Evolutionary conservation across 30 jellyfish, hydroid and myxozoan genomes (phyloP), one percentile per base, ranked within the genome.

Genomic region (Mastigias papua): DNA sequence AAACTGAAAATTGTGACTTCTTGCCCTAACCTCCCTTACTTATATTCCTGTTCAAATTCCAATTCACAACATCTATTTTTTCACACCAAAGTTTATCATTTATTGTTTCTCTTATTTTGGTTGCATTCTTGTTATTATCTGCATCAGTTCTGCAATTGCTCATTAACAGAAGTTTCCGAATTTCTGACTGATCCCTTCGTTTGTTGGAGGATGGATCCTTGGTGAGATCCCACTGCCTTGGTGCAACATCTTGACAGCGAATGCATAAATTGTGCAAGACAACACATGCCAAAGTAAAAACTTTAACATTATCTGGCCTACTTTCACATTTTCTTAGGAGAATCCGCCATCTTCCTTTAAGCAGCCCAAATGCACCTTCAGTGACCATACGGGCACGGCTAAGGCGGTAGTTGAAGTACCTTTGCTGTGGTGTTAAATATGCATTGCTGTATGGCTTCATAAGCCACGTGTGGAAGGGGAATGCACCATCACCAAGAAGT

Each of bases 391-490:
- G 85, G 64, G 95, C 95, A 31, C 76, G 83, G 77, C 95, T 73
- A 20, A 63, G 95, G 73, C 95, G 80, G 83, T 63, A 73, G 85
- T 86, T 86, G 84, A 86, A 86, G 85, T 86, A 86, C 76, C 86
- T 31, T 57, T 84, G 82, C 62, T 69, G 73, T 16, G 79, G 80
- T 84, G 93, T 54, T 71, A 86, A 57, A 62, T 29, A n/a, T 58
- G 90, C 95, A 70, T 73, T 81, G 27, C 96, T 82, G 58, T 61
- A 82, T 48, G 91, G 96, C 86, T 87, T 76, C 91, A 87, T 87
- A 67, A 60, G 73, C 86, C 86, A 87, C n/a, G 96, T 62, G 50
- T 66, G 90, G 77, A 87, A 51, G 80, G 96, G n/a, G 86, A 87
- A 87, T 48, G 91, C 91, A 29, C 96, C 96, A 73, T 87, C 91